Base-by-base conservation (phyloP, 2,113 vertebrate genomes). In the Willisornis vidua region DNA sequence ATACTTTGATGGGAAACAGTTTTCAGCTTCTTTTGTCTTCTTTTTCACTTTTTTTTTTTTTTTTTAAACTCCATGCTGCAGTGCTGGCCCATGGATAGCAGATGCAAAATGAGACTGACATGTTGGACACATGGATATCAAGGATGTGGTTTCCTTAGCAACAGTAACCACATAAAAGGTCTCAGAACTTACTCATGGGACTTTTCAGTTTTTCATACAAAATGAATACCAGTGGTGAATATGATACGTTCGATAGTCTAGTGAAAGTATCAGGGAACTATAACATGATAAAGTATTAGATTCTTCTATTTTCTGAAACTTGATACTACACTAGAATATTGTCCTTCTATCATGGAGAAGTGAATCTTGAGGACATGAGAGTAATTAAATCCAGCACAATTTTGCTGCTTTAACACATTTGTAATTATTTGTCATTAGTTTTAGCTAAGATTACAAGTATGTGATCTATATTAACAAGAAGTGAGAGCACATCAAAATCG, bases 111-210 rank as follows among this genome's bases (percentile, higher is more conserved):
- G 96, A 98, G 97, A 98, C 96, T 98, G 97, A 98, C 97, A 97
- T 89, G 96, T 94, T 80, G 85, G 97, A 97, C 97, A 98, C 98
- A 95, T 96, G 97, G 97, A 96, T 98, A 98, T 98, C 96, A 98
- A 98, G 96, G 93, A 96, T 97, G 93, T 96, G 94, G 98, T 98
- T 98, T 97, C 98, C 98, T 92, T 98, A 97, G 98, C 97, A 98
- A 98, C 97, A 97, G 94, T 95, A 98, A 97, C 96, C 94, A 93
- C 97, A 97, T 97, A 96, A 98, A 97, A 97, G 90, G 97, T 95
- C 92, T 98, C 93, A 97, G 97, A 98, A 98, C 97, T 98, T 97
- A 91, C 95, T 97, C 98, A 95, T 97, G 98, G 98, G 98, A 98
- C 94, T 91, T 95, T 96, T 97, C 92, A 96, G 94, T 96, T 97